phyloP scores from a whole-genome alignment of 2,888 invertebrate genomes.

The Spicauda simplicius region DNA sequence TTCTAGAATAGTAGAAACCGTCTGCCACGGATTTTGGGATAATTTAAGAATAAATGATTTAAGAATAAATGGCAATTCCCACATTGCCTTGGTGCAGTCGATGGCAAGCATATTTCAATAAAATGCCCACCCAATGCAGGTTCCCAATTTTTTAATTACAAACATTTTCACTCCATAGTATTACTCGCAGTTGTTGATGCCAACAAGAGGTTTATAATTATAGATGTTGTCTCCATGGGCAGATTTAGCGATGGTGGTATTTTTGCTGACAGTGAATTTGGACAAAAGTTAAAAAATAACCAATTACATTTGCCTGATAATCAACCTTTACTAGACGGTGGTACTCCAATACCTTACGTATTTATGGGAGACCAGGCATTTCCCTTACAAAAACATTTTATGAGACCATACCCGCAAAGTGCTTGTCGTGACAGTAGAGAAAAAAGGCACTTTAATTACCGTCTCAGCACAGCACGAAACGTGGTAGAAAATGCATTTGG shows the following conservation, averaged over 20 bases:
- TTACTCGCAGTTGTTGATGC: constrained; percentile 39
- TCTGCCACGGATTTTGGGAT: constrained; percentile 41
- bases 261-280: constrained; percentile 33
- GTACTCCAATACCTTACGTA: constrained; percentile 9
- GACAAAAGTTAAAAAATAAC: constrained; percentile 33
- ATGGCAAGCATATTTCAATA: constrained; percentile 43
- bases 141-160: constrained; percentile 47
- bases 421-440: background rate
- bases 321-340: constrained; percentile 37
- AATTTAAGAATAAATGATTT: no score
- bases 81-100: constrained; percentile 39
- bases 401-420: constrained; percentile 14
- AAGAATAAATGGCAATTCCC: constrained; percentile 43
- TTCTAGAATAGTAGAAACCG: constrained; percentile 39
- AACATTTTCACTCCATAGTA: constrained; percentile 41
- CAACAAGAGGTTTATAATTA: constrained; percentile 31
- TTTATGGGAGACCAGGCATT: constrained; percentile 27
- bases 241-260: constrained; percentile 35
- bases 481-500: constrained; percentile 31
- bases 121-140: constrained; percentile 45
- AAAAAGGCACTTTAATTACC: constrained; percentile 26
- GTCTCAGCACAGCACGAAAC: constrained; percentile 19
- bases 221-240: constrained; percentile 39
- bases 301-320: constrained; percentile 37
- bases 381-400: constrained; percentile 24